phyloP scores from a whole-genome alignment of 2,113 vertebrate genomes.

The Ivindomyrus marchei region DNA sequence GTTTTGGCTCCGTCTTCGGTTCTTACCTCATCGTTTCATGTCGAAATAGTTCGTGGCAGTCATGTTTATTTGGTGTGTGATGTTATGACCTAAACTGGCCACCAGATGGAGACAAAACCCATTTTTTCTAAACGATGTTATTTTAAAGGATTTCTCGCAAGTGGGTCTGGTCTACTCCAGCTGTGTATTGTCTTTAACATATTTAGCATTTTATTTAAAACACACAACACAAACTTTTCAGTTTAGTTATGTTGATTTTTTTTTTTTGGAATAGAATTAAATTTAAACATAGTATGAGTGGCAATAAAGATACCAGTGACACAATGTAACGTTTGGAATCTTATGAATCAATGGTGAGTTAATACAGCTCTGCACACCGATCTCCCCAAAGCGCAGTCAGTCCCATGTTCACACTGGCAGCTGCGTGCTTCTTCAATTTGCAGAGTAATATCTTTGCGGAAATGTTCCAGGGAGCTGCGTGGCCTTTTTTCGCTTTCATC shows the following conservation, averaged over 20 bases:
- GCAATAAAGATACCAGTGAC: background rate
- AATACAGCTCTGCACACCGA: background rate
- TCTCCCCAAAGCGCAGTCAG: background rate
- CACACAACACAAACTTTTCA: background rate
- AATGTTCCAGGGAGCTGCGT: background rate
- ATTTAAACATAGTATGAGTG: background rate
- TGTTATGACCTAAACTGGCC: background rate
- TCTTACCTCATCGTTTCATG: background rate
- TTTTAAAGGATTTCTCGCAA: background rate
- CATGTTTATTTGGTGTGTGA: background rate
- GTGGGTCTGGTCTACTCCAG: background rate
- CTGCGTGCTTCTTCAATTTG: conserved; percentile 18
- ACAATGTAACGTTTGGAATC: background rate
- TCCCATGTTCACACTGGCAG: background rate
- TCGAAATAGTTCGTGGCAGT: background rate
- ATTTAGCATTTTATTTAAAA: background rate
- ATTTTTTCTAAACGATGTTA: background rate
- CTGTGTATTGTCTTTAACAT: background rate
- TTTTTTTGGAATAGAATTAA: background rate
- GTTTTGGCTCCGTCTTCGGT: background rate
- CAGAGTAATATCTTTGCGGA: conserved; percentile 10
- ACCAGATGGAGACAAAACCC: conserved; percentile 8
- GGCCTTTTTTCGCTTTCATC: background rate
- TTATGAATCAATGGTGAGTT: background rate
- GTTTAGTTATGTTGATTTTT: background rate